phyloP scores from a whole-genome alignment of 2,888 invertebrate species.

The Temnothorax rugatulus region DNA sequence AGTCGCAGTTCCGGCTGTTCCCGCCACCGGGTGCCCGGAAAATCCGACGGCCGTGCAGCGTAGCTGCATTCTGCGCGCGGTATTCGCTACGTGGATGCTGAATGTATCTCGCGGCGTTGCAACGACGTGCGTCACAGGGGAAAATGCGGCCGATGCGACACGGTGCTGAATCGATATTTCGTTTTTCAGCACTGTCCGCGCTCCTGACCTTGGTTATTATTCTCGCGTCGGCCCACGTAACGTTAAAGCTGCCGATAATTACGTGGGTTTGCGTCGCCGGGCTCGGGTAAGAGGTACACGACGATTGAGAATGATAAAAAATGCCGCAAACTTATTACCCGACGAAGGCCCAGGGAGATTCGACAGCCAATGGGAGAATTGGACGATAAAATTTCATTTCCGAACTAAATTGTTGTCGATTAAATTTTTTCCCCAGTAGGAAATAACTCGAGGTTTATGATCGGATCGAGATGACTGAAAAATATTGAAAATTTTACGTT shows the following conservation, averaged over 20 bases:
- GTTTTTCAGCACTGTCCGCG: conserved; percentile 58
- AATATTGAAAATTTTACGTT: not conserved
- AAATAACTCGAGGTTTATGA: not conserved
- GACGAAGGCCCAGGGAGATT: not conserved
- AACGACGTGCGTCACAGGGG: conserved; percentile 50
- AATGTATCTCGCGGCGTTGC: conserved; percentile 54
- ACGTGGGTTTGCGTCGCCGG: conserved; percentile 46
- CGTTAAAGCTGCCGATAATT: conserved; percentile 56
- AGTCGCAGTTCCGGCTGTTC: not conserved
- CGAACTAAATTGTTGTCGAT: not conserved
- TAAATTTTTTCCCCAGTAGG: not conserved
- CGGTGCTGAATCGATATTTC: conserved; percentile 56
- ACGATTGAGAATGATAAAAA: conserved; percentile 30
- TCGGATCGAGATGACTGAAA: not conserved
- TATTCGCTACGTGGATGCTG: conserved; percentile 41
- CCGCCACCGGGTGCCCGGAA: not conserved
- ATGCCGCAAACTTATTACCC: not conserved
- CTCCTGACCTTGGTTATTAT: conserved; percentile 56
- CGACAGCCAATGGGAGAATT: not conserved
- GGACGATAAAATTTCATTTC: not conserved
- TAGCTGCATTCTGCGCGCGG: conserved; percentile 22
- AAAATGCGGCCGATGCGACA: conserved; percentile 56
- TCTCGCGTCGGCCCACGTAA: conserved; percentile 57
- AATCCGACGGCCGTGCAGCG: not conserved
- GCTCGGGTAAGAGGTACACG: conserved; percentile 28